Base-by-base conservation (phyloP, 2,113 vertebrate genomes). In the Lagopus muta region DNA sequence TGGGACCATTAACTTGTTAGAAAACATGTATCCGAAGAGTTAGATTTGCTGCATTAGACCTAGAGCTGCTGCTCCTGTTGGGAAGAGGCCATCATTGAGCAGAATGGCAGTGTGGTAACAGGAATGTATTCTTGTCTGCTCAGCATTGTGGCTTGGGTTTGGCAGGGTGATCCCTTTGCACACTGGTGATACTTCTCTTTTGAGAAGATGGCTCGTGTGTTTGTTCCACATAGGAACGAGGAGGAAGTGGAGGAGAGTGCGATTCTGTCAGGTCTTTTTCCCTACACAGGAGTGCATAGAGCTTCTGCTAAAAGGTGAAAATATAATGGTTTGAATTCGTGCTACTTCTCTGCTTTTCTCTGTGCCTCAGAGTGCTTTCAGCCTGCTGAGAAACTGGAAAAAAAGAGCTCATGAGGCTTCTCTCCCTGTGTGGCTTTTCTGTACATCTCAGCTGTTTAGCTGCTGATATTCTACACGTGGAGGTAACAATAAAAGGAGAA, bases 31-130 rank as follows among this genome's bases (percentile, higher is more conserved):
- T 40, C 42, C 1, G 1, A 70, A 64, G 42, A n/a, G 11, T 65
- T 6, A 34, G 9, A 21, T 36, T 64, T 64, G 28, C 54, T 0
- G 0, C 54, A 3, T 12, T 43, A 22, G 30, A 38, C 11, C 28
- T 42, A 21, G 24, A 50, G 62, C 13, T 91, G 52, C 57, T 0
- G 0, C 77, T 91, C 12, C 25, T 13, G 1, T 18, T 73, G 48
- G 50, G 75, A 67, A 60, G 47, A 48, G 5, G 8, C 21, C 82
- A 47, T 43, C 4, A 4, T 27, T n/a, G 67, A 54, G 27, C 30
- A 40, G 28, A 20, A 9, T 67, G 12, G 28, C 48, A 54, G 58
- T 12, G 28, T 16, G 8, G 0, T 48, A 50, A 8, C 14, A 52
- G 50, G 52, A 57, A 7, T 5, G 5, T 16, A 2, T 0, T 4